Base-by-base conservation (phyloP, 2,888 invertebrate genomes). In the Ceratothoa steindachneri region DNA sequence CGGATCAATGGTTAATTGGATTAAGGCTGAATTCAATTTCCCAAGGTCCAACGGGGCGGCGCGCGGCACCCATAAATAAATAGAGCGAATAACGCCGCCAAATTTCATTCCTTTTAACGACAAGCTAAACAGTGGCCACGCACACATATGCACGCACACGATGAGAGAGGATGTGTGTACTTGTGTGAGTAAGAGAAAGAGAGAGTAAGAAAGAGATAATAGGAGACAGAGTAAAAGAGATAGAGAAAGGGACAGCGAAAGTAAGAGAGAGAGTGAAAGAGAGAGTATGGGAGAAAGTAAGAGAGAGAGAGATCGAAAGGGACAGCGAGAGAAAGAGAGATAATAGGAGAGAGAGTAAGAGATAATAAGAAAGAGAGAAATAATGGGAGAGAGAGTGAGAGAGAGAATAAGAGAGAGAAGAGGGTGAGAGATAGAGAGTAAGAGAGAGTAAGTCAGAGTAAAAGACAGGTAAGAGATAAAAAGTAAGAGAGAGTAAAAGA, bases 341-440 rank as follows among this genome's bases (percentile, higher is more conserved):
- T n/a, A 60, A 24, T 22, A 24, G 12, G 60, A 60, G 24, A 60
- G 22, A 60, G 24, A 60, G 24, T 22, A 24, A 22, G 24, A 60
- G 24, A 60, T n/a, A 60, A 24, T 22, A 24, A 60, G 24, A 60
- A 24, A 15, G 60, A 24, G 24, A 60, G 12, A 22, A 60, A 60
- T 22, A n/a, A n/a, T n/a, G n/a, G n/a, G n/a, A n/a, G n/a, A n/a
- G n/a, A n/a, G n/a, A n/a, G n/a, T n/a, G n/a, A 60, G n/a, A 2
- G 24, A 9, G 69, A 9, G 69, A 27, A 27, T 12, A 9, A 28
- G 53, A 55, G 30, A 55, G 70, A 70, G 69, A 69, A 64, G 69
- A 53, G 60, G 55, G 69, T 31, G 68, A 68, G 69, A 69, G 69
- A 69, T 27, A 55, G 55, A 53, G 69, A 53, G 69, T 28, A 24